These are phyloP conservation scores for Ichneumoninae sp. DNA, from an alignment of 2,888 invertebrate genomes.

Conservation along the genomic window DNA sequence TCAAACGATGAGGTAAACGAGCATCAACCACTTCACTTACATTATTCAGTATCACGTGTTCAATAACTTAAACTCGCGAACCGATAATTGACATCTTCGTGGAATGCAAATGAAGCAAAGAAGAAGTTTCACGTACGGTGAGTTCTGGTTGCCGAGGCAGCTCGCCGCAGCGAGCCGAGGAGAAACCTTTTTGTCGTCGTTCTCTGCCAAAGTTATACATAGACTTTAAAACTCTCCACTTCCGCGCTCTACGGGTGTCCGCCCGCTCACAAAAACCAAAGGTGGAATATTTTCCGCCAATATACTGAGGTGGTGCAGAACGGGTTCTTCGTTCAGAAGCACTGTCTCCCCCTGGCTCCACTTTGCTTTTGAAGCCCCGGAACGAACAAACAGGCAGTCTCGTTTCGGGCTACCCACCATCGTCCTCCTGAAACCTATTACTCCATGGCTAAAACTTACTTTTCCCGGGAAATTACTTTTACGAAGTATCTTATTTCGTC, in stretches of 20 bases:
- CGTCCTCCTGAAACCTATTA: conserved; percentile 71
- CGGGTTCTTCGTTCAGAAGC: conserved; percentile 43
- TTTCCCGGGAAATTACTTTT: conserved; percentile 77
- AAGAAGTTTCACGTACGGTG: conserved; percentile 50
- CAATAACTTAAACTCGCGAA: neutral
- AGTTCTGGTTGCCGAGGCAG: conserved; percentile 44
- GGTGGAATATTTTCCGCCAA: conserved; percentile 71
- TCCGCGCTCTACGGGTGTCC: conserved; percentile 42
- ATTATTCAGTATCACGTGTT: neutral
- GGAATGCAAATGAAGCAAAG: conserved; percentile 54
- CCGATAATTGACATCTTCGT: conserved; percentile 50
- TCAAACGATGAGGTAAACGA: neutral
- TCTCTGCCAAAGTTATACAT: conserved; percentile 60
- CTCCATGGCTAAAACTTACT: conserved; percentile 76
- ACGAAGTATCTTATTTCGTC: conserved; percentile 78
- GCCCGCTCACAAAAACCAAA: conserved; percentile 54
- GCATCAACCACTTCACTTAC: neutral
- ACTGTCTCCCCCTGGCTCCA: conserved; percentile 28
- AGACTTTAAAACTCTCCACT: conserved; percentile 62
- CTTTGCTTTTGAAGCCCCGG: conserved; percentile 42
- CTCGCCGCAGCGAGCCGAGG: conserved; percentile 29
- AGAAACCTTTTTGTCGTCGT: conserved; percentile 43
- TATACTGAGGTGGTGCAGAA: conserved; percentile 56
- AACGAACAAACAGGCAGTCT: conserved; percentile 54
- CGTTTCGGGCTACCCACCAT: neutral